A percentile compares a stretch with the other conserved stretches of the same genome.
Evolutionary conservation across 2,797 vertebrate species (phyloP).

Genomic region (Hemitrygon akajei): DNA sequence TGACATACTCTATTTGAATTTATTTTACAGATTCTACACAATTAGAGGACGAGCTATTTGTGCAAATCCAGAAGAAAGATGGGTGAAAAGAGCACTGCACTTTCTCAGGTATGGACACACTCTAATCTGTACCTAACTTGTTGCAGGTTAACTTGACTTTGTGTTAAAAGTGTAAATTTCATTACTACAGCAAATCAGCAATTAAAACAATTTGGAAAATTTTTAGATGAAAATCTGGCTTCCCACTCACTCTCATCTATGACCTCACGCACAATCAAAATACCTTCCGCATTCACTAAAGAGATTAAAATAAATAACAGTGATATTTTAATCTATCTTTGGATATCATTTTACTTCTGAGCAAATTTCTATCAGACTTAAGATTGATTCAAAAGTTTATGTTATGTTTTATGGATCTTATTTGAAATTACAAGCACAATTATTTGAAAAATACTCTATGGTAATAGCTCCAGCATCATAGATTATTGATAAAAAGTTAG

Average conservation of each 20-base stretch:
- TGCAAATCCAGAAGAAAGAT: not conserved
- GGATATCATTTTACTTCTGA: not conserved
- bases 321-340: not conserved
- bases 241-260: too few species aligned
- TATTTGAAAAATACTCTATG: not conserved
- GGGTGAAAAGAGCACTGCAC: not conserved
- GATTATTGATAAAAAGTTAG: not conserved
- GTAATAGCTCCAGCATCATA: not conserved
- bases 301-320: not conserved
- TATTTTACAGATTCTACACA: constrained; percentile 1
- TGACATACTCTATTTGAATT: constrained; percentile 9
- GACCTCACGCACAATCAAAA: not conserved
- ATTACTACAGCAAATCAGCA: not conserved
- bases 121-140: too few species aligned
- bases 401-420: not conserved
- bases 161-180: not conserved
- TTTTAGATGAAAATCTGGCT: not conserved
- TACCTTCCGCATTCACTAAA: not conserved
- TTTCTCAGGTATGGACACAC: not conserved
- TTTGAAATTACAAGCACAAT: not conserved
- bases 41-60: not conserved
- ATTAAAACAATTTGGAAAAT: not conserved
- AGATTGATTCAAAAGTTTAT: not conserved
- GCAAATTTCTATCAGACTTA: not conserved
- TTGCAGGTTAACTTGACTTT: not conserved